Evolutionary conservation across 1,140 invertebrate genomes (phyloP).

Genomic region (Nasonia vitripennis): DNA sequence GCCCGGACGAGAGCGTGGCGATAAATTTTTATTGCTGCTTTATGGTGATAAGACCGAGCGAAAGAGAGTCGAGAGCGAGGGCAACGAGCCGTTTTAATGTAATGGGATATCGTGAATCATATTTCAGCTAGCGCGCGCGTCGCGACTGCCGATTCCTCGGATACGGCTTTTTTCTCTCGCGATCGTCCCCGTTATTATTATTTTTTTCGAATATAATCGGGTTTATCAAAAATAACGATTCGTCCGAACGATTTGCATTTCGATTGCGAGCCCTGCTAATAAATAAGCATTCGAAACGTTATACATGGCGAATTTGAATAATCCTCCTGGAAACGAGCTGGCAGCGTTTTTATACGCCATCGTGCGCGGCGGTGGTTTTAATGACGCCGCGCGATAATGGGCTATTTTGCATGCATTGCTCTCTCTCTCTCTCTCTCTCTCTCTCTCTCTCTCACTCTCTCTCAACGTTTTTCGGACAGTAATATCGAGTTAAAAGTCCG

Average conservation of each 20-base stretch:
- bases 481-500: conserved; percentile 32
- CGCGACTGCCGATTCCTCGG: background rate
- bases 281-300: background rate
- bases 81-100: conserved; percentile 67
- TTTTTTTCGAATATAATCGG: background rate
- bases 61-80: conserved; percentile 58
- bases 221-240: no score
- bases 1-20: conserved; percentile 51
- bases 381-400: background rate
- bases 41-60: conserved; percentile 66
- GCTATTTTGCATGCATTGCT: conserved; percentile 10
- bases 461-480: background rate
- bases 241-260: no score
- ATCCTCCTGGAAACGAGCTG: background rate
- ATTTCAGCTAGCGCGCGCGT: conserved; percentile 43
- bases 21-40: conserved; percentile 71
- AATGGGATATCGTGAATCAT: conserved; percentile 62
- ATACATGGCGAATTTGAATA: background rate
- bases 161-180: background rate
- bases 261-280: background rate
- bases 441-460: background rate
- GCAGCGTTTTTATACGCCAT: background rate
- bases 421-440: no score
- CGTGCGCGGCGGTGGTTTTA: background rate
- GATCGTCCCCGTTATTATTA: background rate